Base-by-base conservation (phyloP, 2,113 vertebrate genomes). In the Lampris megalopsis region DNA sequence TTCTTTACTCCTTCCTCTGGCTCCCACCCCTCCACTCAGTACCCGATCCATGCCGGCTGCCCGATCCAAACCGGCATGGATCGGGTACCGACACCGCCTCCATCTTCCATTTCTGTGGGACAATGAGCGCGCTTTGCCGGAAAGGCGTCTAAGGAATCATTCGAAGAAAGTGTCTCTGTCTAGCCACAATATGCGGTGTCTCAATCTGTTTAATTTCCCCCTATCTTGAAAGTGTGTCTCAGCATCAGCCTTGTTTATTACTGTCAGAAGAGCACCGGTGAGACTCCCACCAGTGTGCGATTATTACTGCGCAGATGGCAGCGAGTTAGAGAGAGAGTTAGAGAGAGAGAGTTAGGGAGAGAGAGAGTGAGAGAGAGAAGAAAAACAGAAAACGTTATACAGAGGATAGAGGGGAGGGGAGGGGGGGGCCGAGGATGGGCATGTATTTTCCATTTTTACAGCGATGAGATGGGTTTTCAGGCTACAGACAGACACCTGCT, bases 241-340 rank as follows among this genome's bases (percentile, higher is more conserved):
- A 43, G 82, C 86, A 86, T 90, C 83, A 41, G 75, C 71, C 71
- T 84, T 82, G 80, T 88, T 89, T 85, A 90, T 91, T 89, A 88
- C 50, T 47, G 80, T 78, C 86, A 64, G 79, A 83, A 68, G 81
- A 71, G 76, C 81, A 78, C 82, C 80, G 47, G 71, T 47, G 65
- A 11, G 75, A 76, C 73, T 89, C 85, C 85, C 85, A 83, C 82
- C 54, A 71, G 65, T 57, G 82, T 9, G 80, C 75, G 77, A 65
- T 86, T 85, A 87, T 81, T 78, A 76, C 71, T 59, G 61, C 80
- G 68, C 81, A 90, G 88, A 87, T 89, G 89, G 86, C 56, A n/a
- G n/a, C 3, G 70, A 79, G 76, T 24, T 24, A 24, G 82, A 73
- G 47, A 79, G 73, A 73, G 81, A 68, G 66, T 38, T 59, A 42